Conservation (phyloP, 2,888 invertebrate genomes). For the Pomacea canaliculata region DNA sequence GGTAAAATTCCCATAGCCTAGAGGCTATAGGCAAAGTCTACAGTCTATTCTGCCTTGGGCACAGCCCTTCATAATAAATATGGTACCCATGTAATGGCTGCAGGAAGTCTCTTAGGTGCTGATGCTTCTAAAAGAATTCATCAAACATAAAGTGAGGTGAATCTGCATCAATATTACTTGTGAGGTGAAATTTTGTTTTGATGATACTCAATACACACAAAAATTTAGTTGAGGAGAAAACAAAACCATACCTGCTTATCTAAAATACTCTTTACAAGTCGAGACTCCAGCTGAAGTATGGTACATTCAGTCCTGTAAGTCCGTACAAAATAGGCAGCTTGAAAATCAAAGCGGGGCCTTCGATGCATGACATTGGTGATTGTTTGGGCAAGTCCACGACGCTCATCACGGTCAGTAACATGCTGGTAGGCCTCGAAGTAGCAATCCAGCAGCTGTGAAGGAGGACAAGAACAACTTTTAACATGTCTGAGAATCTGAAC, state of each 20-base stretch:
- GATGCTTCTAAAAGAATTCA: too few species aligned
- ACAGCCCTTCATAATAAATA: too few species aligned
- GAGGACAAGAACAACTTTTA: not conserved
- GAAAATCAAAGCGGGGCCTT: constrained; percentile 64
- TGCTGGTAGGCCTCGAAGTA: constrained; percentile 69
- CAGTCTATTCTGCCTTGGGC: too few species aligned
- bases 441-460: constrained; percentile 66
- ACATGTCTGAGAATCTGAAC: too few species aligned
- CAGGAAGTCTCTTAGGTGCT: too few species aligned
- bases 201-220: too few species aligned
- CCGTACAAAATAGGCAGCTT: constrained; percentile 61
- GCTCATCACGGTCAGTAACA: constrained; percentile 67
- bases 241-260: constrained; percentile 60
- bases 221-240: not conserved
- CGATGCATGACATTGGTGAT: constrained; percentile 65
- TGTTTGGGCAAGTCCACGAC: constrained; percentile 61
- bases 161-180: too few species aligned
- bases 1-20: too few species aligned
- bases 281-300: constrained; percentile 56
- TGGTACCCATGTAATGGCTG: too few species aligned
- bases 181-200: too few species aligned
- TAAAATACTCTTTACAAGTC: constrained; percentile 63
- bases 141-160: too few species aligned
- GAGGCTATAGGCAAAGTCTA: too few species aligned
- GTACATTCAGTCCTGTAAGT: constrained; percentile 66